Evolutionary conservation across 2,797 vertebrate genomes (phyloP).

Genomic region (Oceanodroma leucorhoa): DNA sequence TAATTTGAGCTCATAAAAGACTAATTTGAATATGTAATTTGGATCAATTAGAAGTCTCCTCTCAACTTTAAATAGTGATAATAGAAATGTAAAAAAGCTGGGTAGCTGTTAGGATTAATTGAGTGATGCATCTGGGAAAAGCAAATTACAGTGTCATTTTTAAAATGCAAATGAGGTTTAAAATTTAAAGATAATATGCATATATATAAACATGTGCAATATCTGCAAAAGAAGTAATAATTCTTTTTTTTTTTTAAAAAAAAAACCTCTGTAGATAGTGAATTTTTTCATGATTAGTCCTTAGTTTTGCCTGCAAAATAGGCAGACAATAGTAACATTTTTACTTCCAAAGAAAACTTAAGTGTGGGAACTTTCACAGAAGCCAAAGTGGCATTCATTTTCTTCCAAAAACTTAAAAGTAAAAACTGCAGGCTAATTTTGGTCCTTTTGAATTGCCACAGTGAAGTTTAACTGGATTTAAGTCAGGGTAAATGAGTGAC

Average conservation of each 20-base stretch:
- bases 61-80: conserved; percentile 73
- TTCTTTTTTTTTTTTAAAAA: background rate
- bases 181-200: conserved; percentile 67
- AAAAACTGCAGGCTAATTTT: background rate
- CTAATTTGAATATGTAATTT: conserved; percentile 75
- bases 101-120: conserved; percentile 72
- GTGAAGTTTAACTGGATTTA: background rate
- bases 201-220: conserved; percentile 48
- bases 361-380: background rate
- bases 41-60: conserved; percentile 71
- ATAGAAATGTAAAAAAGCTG: conserved; percentile 66
- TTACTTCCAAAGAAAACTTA: background rate
- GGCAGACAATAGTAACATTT: background rate
- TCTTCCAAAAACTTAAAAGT: background rate
- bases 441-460: background rate
- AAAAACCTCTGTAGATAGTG: background rate
- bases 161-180: conserved; percentile 64
- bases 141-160: conserved; percentile 53
- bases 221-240: conserved; percentile 41
- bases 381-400: background rate
- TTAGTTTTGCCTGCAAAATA: background rate
- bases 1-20: conserved; percentile 73
- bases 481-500: background rate
- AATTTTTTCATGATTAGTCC: background rate
- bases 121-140: conserved; percentile 63